Percentiles rank a stretch among this genome's conserved stretches.
These are phyloP conservation scores for Clinocottus analis DNA, from an alignment of 2,113 vertebrate genomes.

Conservation along the genomic window DNA sequence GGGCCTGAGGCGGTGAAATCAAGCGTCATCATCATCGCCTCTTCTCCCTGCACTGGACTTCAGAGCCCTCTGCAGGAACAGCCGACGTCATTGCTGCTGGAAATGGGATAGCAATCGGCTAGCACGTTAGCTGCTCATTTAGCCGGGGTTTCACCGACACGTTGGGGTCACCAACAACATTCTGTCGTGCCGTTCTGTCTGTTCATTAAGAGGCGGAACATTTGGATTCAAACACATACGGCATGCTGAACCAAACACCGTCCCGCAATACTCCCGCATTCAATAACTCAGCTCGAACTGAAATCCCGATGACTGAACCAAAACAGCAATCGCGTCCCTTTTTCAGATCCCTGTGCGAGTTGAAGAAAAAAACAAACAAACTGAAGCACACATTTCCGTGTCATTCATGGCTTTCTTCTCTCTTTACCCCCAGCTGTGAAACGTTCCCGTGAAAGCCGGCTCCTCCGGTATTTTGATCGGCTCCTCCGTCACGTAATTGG, in stretches of 20 bases:
- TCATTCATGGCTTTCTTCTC: conserved; percentile 48
- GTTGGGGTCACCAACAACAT: neutral
- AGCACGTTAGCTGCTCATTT: conserved; percentile 28
- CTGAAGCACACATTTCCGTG: conserved; percentile 43
- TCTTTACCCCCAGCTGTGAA: conserved; percentile 63
- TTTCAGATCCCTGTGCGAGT: conserved; percentile 17
- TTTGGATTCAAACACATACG: conserved; percentile 20
- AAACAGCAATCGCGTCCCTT: conserved; percentile 53
- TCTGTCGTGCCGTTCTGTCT: neutral
- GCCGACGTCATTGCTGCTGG: conserved; percentile 15
- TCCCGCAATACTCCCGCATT: conserved; percentile 40
- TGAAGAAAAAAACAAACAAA: no score
- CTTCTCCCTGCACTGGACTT: conserved; percentile 48
- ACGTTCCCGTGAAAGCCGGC: conserved; percentile 23
- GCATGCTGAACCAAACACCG: conserved; percentile 27
- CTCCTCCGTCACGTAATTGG: conserved; percentile 72
- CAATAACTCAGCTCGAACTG: conserved; percentile 52
- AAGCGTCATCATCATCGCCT: conserved; percentile 46
- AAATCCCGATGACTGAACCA: conserved; percentile 48
- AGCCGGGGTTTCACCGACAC: conserved; percentile 10
- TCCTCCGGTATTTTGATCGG: conserved; percentile 56
- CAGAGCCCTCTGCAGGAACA: conserved; percentile 49
- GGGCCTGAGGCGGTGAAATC: conserved; percentile 56
- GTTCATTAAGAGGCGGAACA: conserved; percentile 17
- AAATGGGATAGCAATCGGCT: conserved; percentile 33